phyloP scores from a whole-genome alignment of 2,888 invertebrate species.

The Petrolisthes cinctipes region DNA sequence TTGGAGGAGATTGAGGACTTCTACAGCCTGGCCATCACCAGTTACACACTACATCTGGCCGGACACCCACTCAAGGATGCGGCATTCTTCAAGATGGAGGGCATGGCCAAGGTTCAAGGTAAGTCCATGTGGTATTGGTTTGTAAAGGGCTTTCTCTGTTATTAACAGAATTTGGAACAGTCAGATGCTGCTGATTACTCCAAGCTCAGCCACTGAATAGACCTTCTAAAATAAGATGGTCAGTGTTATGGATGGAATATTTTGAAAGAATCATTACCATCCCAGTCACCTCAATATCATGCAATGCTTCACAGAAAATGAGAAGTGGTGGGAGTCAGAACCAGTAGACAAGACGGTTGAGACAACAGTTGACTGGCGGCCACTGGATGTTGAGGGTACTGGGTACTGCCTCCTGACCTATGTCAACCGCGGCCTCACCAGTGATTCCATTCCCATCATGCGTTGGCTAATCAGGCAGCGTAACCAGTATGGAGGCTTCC shows the following conservation, averaged over 20 bases:
- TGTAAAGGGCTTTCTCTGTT: too few relatives aligned
- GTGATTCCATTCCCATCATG: slow-evolving; percentile 76
- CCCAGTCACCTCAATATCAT: not conserved
- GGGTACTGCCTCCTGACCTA: slow-evolving; percentile 86
- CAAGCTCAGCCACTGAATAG: too few relatives aligned
- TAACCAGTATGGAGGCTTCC: slow-evolving; percentile 80
- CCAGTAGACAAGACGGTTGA: slow-evolving; percentile 77
- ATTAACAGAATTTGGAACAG: too few relatives aligned
- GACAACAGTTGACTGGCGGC: slow-evolving; percentile 74
- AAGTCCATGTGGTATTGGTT: not conserved
- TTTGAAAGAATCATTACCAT: too few relatives aligned
- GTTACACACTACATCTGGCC: slow-evolving; percentile 82
- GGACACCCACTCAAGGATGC: slow-evolving; percentile 79
- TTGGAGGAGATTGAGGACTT: slow-evolving; percentile 77
- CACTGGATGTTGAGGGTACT: slow-evolving; percentile 87
- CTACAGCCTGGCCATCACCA: slow-evolving; percentile 82
- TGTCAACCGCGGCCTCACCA: slow-evolving; percentile 72
- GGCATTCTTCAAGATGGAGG: slow-evolving; percentile 76
- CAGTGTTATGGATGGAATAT: too few relatives aligned
- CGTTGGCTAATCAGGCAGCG: slow-evolving; percentile 81
- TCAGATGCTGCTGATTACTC: too few relatives aligned
- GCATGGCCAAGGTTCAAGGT: slow-evolving; percentile 70
- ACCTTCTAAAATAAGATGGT: too few relatives aligned
- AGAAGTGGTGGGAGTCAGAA: slow-evolving; percentile 84
- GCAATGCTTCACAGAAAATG: slow-evolving; percentile 71